Base-by-base conservation (phyloP, 2,113 vertebrate species). In the Amia ocellicauda region DNA sequence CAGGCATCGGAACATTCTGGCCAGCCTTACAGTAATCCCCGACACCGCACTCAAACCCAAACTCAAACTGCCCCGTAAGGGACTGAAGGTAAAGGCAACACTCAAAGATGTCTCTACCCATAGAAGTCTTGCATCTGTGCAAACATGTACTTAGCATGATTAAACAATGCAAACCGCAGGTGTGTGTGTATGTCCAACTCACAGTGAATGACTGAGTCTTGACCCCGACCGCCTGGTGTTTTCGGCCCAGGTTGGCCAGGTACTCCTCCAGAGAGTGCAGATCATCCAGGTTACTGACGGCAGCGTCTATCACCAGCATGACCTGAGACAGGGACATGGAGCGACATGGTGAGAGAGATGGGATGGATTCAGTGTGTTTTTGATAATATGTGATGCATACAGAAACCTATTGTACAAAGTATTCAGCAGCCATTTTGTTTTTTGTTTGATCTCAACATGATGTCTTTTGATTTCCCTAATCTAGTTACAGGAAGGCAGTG, bases 291-390 rank as follows among this genome's bases (percentile, higher is more conserved):
- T 96, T 90, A 78, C 79, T 93, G 71, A 97, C 94, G 0, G 93
- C 95, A 1, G 93, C 88, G 29, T 97, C 94, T 0, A 98, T 93
- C 74, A 98, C 95, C 7, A 96, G 77, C 95, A 98, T 98, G 64
- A 98, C 96, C 96, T 98, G 69, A 40, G 26, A 59, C 51, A 68
- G 13, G 2, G 16, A 65, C 24, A 57, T 43, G 53, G 7, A 22
- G 13, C n/a, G 41, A 31, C 7, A 51, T 41, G 26, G 61, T 27
- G 23, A 43, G 2, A 14, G 9, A 4, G 40, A 31, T n/a, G 31
- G 24, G 24, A n/a, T n/a, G n/a, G n/a, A n/a, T n/a, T n/a, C n/a
- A n/a, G n/a, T n/a, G n/a, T n/a, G n/a, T n/a, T n/a, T n/a, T n/a
- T n/a, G n/a, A n/a, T n/a, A n/a, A n/a, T n/a, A n/a, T n/a, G n/a